These are phyloP conservation scores for Ceyx cyanopectus DNA, from an alignment of 2,113 vertebrate species.

Conservation along the genomic window DNA sequence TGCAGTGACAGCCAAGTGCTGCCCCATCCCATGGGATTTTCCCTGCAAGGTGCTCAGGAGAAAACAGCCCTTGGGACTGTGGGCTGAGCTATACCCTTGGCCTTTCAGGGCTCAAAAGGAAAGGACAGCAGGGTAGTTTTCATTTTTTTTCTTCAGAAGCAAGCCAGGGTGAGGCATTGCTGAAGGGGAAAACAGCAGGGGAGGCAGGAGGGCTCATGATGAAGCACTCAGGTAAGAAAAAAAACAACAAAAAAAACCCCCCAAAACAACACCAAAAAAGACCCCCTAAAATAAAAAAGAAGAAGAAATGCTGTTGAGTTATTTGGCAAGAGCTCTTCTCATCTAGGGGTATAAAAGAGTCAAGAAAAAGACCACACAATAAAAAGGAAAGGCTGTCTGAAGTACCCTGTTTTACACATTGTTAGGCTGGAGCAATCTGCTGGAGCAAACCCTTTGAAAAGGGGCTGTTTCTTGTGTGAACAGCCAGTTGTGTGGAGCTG, in stretches of 20 bases:
- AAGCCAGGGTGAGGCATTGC: not conserved
- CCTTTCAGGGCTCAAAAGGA: not conserved
- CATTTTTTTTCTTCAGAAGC: not conserved
- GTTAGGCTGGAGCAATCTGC: conserved; percentile 10
- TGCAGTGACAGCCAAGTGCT: not conserved
- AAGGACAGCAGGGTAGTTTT: not conserved
- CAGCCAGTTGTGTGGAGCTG: conserved; percentile 70
- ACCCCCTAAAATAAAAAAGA: no score
- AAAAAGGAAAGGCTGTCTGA: conserved; percentile 41
- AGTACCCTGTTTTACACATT: conserved; percentile 27
- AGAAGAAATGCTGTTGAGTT: not conserved
- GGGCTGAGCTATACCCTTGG: not conserved
- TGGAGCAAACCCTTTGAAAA: conserved; percentile 50
- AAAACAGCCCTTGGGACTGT: not conserved
- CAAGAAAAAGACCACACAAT: not conserved
- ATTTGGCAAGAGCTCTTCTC: conserved; percentile 10
- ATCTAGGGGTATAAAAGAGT: not conserved
- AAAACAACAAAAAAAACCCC: not conserved
- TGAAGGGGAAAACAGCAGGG: not conserved
- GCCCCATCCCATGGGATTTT: rapidly evolving
- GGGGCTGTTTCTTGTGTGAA: conserved; percentile 62
- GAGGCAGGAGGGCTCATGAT: not conserved
- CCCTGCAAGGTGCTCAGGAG: not conserved
- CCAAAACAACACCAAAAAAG: no score
- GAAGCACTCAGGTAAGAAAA: not conserved